Percentiles rank a stretch among this genome's conserved stretches.
phyloP scores from a whole-genome alignment of 2,797 vertebrate species.

The Notolabrus celidotus region DNA sequence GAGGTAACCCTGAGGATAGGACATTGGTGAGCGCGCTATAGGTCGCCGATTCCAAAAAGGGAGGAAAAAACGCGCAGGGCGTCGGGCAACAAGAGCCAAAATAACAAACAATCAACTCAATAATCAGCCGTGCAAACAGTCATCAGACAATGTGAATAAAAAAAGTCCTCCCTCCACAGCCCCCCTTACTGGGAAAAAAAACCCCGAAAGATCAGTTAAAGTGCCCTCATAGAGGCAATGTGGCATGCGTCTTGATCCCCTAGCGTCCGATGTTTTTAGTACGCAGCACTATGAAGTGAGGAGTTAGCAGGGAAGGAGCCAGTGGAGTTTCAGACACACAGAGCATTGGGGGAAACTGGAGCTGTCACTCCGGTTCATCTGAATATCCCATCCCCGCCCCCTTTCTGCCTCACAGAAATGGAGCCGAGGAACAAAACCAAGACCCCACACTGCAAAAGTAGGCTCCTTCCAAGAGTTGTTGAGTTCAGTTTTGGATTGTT shows the following conservation, averaged over 20 bases:
- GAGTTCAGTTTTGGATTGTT: not conserved
- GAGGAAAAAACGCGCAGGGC: constrained; percentile 63
- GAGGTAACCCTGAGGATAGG: constrained; percentile 99
- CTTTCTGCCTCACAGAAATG: constrained; percentile 76
- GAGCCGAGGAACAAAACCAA: constrained; percentile 75
- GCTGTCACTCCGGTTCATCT: constrained; percentile 96
- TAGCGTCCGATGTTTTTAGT: constrained; percentile 93
- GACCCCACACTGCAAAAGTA: constrained; percentile 65
- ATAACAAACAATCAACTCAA: constrained; percentile 78
- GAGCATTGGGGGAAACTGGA: constrained; percentile 93
- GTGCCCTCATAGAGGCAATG: constrained; percentile 88
- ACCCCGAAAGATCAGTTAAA: constrained; percentile 85
- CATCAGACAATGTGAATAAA: constrained; percentile 77
- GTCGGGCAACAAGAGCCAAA: constrained; percentile 59
- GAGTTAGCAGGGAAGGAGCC: constrained; percentile 90
- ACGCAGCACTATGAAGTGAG: constrained; percentile 89
- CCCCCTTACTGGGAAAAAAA: constrained; percentile 83
- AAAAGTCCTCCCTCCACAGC: constrained; percentile 79
- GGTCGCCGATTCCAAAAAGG: constrained; percentile 76
- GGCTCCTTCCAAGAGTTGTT: not conserved
- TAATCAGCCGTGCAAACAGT: constrained; percentile 76
- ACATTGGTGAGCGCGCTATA: constrained; percentile 88
- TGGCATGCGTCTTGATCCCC: constrained; percentile 88
- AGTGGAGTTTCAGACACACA: constrained; percentile 89
- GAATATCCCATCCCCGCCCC: constrained; percentile 93